These are phyloP conservation scores for Litocranius walleri DNA, from an alignment of 2,113 vertebrate genomes.

Conservation along the genomic window DNA sequence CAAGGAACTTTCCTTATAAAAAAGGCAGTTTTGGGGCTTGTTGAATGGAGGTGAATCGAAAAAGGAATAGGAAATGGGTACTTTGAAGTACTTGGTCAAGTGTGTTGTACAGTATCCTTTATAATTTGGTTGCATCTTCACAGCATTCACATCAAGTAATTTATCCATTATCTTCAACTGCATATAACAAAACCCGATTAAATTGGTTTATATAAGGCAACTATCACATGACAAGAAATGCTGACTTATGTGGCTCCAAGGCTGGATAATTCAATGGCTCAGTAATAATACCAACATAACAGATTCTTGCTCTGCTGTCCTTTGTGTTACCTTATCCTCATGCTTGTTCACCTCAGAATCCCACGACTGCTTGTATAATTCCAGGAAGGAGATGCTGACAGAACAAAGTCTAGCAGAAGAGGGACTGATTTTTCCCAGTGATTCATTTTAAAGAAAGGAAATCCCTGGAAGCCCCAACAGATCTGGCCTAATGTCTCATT, in stretches of 20 bases:
- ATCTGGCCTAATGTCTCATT: background rate
- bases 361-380: background rate
- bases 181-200: constrained; percentile 1
- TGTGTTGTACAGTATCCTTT: background rate
- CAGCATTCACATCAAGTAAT: background rate
- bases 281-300: background rate
- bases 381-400: background rate
- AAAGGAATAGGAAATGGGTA: background rate
- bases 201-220: constrained; percentile 21
- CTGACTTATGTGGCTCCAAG: background rate
- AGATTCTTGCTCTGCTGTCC: background rate
- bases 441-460: constrained; percentile 38
- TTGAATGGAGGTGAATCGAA: background rate
- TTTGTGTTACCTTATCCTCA: background rate
- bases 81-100: background rate
- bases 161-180: background rate
- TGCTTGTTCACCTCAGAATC: background rate
- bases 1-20: background rate
- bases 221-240: background rate
- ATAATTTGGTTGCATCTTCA: background rate
- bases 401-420: background rate
- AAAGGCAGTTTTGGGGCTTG: background rate
- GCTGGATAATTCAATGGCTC: background rate
- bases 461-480: background rate
- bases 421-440: background rate